These are phyloP conservation scores for Phalacrocorax aristotelis DNA, from an alignment of 2,113 vertebrate species.

Conservation along the genomic window DNA sequence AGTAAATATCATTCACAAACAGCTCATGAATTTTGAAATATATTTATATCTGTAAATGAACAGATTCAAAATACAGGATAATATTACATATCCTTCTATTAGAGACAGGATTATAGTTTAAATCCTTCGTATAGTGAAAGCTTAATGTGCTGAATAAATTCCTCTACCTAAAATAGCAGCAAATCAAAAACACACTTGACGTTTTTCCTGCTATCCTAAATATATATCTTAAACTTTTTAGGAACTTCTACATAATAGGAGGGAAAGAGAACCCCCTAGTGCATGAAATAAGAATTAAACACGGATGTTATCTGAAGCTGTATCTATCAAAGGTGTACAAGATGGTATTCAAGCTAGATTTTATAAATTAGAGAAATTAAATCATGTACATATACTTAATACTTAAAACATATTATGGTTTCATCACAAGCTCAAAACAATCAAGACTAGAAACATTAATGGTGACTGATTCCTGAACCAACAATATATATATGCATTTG, in stretches of 20 bases:
- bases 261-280: conserved; percentile 70
- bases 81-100: background rate
- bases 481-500: background rate
- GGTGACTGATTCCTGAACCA: background rate
- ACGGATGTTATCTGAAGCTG: background rate
- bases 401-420: background rate
- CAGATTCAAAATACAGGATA: background rate
- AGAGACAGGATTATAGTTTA: background rate
- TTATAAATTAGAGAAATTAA: background rate
- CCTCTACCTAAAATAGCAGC: background rate
- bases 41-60: background rate
- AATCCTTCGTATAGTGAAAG: background rate
- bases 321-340: background rate
- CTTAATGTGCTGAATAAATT: background rate
- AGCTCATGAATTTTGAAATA: background rate
- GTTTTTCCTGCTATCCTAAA: background rate
- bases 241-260: background rate
- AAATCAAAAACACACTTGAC: background rate
- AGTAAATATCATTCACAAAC: background rate
- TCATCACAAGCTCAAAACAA: background rate
- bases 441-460: background rate
- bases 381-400: background rate
- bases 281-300: conserved; percentile 40
- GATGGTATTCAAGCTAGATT: background rate
- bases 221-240: background rate